Percentiles rank a stretch among this genome's conserved stretches.
These are phyloP conservation scores for Ovis aries DNA, from an alignment of 2,113 vertebrate genomes.

Conservation along the genomic window ARS-UI_Ramb_v3.0 NC_056072.1:31661501-31662000, in stretches of 20 bases:
- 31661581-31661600: not conserved
- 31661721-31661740: not conserved
- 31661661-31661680: not conserved
- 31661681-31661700: not conserved
- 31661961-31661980: not conserved
- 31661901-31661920: not conserved
- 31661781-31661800: not conserved
- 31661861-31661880: not conserved
- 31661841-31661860: not conserved
- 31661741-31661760: not conserved
- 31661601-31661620: not conserved
- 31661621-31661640: not conserved
- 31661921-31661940: not conserved
- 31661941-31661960: not conserved
- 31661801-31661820: not conserved
- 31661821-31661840: not conserved
- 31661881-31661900: not conserved
- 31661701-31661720: not conserved
- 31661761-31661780: not conserved
- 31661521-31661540: not conserved
- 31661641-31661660: not conserved
- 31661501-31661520: slow-evolving; percentile 18
- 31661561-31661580: not conserved
- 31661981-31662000: not conserved
- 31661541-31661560: slow-evolving; percentile 10